Conservation (phyloP, 2,113 vertebrate species). For the Myxocyprinus asiaticus region DNA sequence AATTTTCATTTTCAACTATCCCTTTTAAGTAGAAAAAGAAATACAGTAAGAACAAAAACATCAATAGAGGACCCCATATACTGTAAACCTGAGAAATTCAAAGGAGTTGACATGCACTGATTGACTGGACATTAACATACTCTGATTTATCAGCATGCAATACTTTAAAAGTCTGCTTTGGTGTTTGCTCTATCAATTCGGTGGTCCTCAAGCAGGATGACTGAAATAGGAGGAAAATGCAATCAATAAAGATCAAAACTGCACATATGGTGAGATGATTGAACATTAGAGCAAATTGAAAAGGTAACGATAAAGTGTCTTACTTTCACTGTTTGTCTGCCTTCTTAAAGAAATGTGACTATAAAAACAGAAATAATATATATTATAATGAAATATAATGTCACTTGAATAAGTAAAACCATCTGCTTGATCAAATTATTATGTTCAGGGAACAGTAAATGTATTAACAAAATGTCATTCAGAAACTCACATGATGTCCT, state of each 20-base stretch:
- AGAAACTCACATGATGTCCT: slow-evolving; percentile 61
- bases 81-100: neutral
- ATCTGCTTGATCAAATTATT: neutral
- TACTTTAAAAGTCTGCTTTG: neutral
- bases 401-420: neutral
- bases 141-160: neutral
- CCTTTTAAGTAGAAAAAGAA: too few species aligned
- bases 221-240: neutral
- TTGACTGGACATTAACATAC: neutral
- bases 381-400: too few species aligned
- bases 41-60: neutral
- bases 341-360: slow-evolving; percentile 61
- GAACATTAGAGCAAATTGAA: too few species aligned
- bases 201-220: neutral
- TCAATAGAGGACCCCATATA: neutral
- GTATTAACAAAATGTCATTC: neutral
- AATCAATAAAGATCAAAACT: neutral
- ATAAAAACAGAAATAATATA: slow-evolving; percentile 31
- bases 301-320: neutral
- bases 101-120: neutral
- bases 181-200: neutral
- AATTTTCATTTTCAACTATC: too few species aligned
- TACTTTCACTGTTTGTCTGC: slow-evolving; percentile 64
- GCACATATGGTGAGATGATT: too few species aligned
- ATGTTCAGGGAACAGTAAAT: neutral